These are phyloP conservation scores for Diaprepes abbreviatus DNA, from an alignment of 2,888 invertebrate genomes.

Conservation along the genomic window DNA sequence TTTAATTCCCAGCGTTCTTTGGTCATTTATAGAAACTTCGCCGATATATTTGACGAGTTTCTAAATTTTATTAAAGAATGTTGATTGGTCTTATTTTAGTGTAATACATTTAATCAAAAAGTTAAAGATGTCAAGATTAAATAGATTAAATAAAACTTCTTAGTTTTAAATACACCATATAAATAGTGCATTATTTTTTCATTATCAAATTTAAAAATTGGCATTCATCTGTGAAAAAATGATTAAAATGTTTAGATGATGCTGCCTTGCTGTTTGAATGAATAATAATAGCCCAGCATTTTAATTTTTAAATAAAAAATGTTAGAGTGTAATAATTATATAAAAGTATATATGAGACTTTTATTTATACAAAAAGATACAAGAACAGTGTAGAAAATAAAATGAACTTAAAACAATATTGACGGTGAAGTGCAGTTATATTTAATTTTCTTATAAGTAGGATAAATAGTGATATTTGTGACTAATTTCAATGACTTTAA, in stretches of 20 bases:
- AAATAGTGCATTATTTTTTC: slow-evolving; percentile 64
- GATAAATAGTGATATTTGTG: slow-evolving; percentile 66
- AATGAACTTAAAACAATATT: slow-evolving; percentile 62
- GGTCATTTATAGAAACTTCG: slow-evolving; percentile 18
- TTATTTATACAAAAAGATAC: slow-evolving; percentile 56
- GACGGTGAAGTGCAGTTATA: slow-evolving; percentile 66
- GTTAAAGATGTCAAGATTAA: slow-evolving; percentile 50
- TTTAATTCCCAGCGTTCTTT: slow-evolving; percentile 30
- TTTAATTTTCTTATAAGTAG: slow-evolving; percentile 60
- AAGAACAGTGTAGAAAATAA: slow-evolving; percentile 57
- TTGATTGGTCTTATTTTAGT: slow-evolving; percentile 50
- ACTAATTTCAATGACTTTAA: slow-evolving; percentile 63
- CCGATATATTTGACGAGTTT: slow-evolving; percentile 3
- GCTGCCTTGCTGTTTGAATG: slow-evolving; percentile 62
- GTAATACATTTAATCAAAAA: slow-evolving; percentile 59
- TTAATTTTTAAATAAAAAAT: slow-evolving; percentile 58
- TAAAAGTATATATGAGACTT: slow-evolving; percentile 60
- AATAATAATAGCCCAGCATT: slow-evolving; percentile 62
- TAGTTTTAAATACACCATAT: slow-evolving; percentile 62
- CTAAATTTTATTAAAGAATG: slow-evolving; percentile 34
- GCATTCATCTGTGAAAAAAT: slow-evolving; percentile 52
- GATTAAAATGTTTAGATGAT: slow-evolving; percentile 56
- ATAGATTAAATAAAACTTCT: slow-evolving; percentile 59
- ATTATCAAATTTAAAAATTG: slow-evolving; percentile 19
- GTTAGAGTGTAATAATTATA: slow-evolving; percentile 57